These are phyloP conservation scores for Nomada flava DNA, from an alignment of 2,888 invertebrate species.

Conservation along the genomic window DNA sequence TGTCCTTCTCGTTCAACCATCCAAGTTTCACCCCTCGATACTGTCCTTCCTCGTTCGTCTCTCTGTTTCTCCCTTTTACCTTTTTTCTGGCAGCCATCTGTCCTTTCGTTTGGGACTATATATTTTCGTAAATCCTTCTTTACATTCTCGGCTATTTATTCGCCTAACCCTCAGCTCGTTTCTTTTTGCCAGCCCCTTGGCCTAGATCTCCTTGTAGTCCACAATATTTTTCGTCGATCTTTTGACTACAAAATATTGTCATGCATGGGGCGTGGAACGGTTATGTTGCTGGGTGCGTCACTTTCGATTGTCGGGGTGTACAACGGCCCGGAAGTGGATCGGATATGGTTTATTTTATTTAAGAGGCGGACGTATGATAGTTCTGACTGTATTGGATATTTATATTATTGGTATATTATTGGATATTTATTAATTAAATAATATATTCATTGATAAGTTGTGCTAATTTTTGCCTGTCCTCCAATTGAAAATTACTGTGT, in stretches of 20 bases:
- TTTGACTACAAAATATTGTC: conserved; percentile 2
- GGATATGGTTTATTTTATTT: background rate
- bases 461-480: too few relatives aligned
- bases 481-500: background rate
- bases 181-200: background rate
- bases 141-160: conserved; percentile 17
- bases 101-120: background rate
- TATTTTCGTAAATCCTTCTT: background rate
- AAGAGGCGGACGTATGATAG: background rate
- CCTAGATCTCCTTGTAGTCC: background rate
- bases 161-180: background rate
- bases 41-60: background rate
- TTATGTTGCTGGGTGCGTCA: background rate
- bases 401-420: too few relatives aligned
- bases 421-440: too few relatives aligned
- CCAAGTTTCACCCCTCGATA: conserved; percentile 1
- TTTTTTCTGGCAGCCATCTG: background rate
- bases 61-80: background rate
- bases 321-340: background rate
- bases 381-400: background rate
- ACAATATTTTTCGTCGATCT: background rate
- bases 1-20: background rate
- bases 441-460: too few relatives aligned
- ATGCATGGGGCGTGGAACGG: background rate
- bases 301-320: background rate